Base-by-base conservation (phyloP, 2,888 invertebrate genomes). In the Andrena dorsata region DNA sequence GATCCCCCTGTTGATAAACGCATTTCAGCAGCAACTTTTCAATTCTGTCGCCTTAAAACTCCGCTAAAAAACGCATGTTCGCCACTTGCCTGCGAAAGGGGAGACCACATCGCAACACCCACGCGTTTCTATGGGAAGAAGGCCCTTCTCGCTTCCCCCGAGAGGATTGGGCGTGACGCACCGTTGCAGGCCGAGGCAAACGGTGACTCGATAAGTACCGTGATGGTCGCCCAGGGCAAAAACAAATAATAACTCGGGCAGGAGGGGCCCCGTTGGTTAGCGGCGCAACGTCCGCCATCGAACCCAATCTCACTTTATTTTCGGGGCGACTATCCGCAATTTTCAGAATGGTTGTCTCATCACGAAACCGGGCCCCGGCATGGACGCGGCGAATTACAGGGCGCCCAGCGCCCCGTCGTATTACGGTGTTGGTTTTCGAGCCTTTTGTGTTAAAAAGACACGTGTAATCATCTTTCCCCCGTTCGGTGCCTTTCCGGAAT, bases 351-450 rank as follows among this genome's bases (percentile, higher is more conserved):
- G 90, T 92, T 92, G 93, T 93, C 94, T 93, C 93, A 93, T 93
- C 92, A 92, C 85, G 84, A 82, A 81, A 82, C 82, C 87, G 83
- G 66, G 80, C 80, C 74, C 79, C 74, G 83, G 70, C 69, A 56
- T 80, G 72, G 71, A 82, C 82, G 74, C 60, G 63, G 71, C 64
- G 88, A 92, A 94, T 94, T 94, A 94, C 93, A 94, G 93, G 94
- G 94, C 93, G 90, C 92, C 89, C 86, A 81, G 78, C 84, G 85
- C 86, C 84, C 92, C 93, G 91, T 91, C 94, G 92, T 92, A 93
- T 93, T 93, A 93, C 93, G 93, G 94, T 94, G 94, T 94, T 94
- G 94, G 94, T 94, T 94, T 94, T 94, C 94, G 94, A 94, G 94
- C 94, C 94, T 94, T 94, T 94, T 94, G 94, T 93, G 94, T 93